Conservation (phyloP, 1,140 invertebrate genomes). For the Anagrus nilaparvatae region DNA sequence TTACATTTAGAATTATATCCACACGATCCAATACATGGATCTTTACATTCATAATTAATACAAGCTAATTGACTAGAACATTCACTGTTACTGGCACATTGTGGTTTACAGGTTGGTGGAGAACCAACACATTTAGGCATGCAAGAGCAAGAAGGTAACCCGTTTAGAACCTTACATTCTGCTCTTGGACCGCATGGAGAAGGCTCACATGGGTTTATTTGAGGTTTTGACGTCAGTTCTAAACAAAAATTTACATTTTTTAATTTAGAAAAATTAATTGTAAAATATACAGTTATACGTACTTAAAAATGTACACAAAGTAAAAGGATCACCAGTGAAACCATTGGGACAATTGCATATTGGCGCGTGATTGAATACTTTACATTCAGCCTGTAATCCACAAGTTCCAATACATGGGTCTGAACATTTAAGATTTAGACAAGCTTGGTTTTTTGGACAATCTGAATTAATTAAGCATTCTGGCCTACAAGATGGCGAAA, state of each 20-base stretch:
- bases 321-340: constrained; percentile 47
- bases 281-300: constrained; percentile 40
- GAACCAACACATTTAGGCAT: constrained; percentile 49
- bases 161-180: constrained; percentile 50
- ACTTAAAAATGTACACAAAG: constrained; percentile 41
- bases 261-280: no score
- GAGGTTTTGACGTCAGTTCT: constrained; percentile 32
- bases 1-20: constrained; percentile 58
- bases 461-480: constrained; percentile 45
- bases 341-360: constrained; percentile 31
- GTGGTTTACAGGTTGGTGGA: constrained; percentile 55
- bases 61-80: constrained; percentile 55
- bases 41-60: constrained; percentile 57
- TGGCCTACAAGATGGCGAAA: constrained; percentile 39
- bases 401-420: constrained; percentile 49
- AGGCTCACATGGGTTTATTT: constrained; percentile 49
- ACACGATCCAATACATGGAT: constrained; percentile 59
- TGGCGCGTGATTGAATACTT: constrained; percentile 38
- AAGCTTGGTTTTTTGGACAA: constrained; percentile 43
- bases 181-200: constrained; percentile 58
- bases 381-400: constrained; percentile 46
- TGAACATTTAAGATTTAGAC: constrained; percentile 44
- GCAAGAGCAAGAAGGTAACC: constrained; percentile 56
- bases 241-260: constrained; percentile 18
- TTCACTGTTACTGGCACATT: constrained; percentile 56